These are phyloP conservation scores for Heterodera carotae DNA, from an alignment of 1,140 invertebrate genomes.

Conservation along the genomic window DNA sequence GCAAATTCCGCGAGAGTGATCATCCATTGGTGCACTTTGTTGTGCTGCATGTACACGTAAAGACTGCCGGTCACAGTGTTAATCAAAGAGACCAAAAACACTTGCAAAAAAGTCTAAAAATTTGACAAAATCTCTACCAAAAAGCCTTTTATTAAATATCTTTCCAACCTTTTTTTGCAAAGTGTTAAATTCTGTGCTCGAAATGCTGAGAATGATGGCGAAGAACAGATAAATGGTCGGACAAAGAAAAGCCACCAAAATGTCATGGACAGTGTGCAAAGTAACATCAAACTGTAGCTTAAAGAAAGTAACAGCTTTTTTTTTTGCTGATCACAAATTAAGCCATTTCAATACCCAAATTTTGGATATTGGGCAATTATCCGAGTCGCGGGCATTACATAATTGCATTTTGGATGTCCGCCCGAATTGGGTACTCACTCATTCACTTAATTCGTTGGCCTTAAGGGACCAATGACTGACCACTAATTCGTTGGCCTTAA, in stretches of 20 bases:
- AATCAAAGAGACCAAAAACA: conserved; percentile 18
- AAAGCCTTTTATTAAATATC: not conserved
- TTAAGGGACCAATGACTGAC: too few relatives aligned
- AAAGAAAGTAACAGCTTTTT: conserved; percentile 3
- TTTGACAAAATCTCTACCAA: not conserved
- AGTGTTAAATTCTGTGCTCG: not conserved
- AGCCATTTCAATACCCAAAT: too few relatives aligned
- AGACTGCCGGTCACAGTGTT: conserved; percentile 7
- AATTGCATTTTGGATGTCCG: too few relatives aligned
- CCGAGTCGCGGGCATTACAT: too few relatives aligned
- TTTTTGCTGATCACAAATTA: too few relatives aligned
- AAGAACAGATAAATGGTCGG: conserved; percentile 11
- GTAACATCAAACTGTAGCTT: not conserved
- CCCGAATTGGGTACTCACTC: too few relatives aligned
- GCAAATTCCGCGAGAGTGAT: conserved; percentile 8
- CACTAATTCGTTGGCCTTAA: too few relatives aligned
- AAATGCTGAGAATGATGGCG: not conserved
- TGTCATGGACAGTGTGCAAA: conserved; percentile 11
- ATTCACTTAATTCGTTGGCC: too few relatives aligned
- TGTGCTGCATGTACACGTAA: conserved; percentile 3
- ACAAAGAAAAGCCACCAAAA: not conserved
- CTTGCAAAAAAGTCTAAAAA: conserved; percentile 18
- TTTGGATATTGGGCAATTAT: too few relatives aligned
- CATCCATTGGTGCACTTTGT: not conserved
- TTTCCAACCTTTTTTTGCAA: conserved; percentile 15